phyloP scores from a whole-genome alignment of 2,888 invertebrate genomes.

The Calephelis perditalis region DNA sequence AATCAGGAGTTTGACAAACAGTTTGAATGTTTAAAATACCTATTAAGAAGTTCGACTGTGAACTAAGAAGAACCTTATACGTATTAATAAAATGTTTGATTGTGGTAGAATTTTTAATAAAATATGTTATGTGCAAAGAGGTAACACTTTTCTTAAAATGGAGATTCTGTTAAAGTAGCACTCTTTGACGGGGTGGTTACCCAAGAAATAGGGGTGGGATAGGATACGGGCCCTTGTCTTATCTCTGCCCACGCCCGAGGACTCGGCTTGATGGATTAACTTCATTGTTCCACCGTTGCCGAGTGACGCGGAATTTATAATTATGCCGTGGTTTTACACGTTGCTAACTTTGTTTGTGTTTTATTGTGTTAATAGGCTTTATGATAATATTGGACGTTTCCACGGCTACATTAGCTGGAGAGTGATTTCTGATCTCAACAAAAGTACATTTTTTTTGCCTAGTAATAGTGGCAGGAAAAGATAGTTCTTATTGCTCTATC shows the following conservation, averaged over 20 bases:
- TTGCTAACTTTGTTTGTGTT: slow-evolving; percentile 31
- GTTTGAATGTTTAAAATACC: too few species aligned
- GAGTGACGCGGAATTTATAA: slow-evolving; percentile 75
- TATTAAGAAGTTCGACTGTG: too few species aligned
- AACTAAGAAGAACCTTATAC: too few species aligned
- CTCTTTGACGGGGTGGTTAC: slow-evolving; percentile 49
- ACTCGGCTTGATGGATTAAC: slow-evolving; percentile 74
- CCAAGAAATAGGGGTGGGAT: slow-evolving; percentile 60
- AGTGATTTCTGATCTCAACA: too few species aligned
- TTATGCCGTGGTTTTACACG: slow-evolving; percentile 46
- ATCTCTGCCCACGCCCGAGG: slow-evolving; percentile 72
- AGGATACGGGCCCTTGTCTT: slow-evolving; percentile 69
- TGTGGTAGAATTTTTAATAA: too few species aligned
- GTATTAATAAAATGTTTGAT: too few species aligned
- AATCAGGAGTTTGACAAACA: too few species aligned
- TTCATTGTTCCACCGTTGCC: slow-evolving; percentile 72
- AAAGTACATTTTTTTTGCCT: too few species aligned
- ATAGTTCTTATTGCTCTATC: too few species aligned
- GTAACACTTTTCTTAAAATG: background rate
- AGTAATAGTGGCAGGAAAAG: too few species aligned
- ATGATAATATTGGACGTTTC: too few species aligned
- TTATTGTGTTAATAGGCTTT: slow-evolving; percentile 12
- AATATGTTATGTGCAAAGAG: slow-evolving; percentile 13
- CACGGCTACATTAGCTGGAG: too few species aligned
- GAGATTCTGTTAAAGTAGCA: slow-evolving; percentile 18